Evolutionary conservation across 2,888 invertebrate genomes (phyloP).

Genomic region (Dryocosmus kuriphilus): DNA sequence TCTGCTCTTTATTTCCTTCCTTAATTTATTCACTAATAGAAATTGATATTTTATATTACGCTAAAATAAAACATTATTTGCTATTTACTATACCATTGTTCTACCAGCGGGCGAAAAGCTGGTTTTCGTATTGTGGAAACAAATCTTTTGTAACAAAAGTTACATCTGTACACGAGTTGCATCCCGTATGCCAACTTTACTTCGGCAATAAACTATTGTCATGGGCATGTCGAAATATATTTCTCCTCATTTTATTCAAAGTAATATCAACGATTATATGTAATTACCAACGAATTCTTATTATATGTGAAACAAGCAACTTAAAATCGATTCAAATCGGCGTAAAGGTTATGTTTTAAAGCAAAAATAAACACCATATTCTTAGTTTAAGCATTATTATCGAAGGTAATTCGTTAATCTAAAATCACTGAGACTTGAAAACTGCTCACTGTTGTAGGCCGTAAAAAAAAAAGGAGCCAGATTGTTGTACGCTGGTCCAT

Average conservation of each 20-base stretch:
- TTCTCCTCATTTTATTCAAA: not conserved
- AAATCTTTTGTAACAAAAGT: constrained; percentile 68
- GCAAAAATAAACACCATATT: not conserved
- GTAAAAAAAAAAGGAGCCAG: not conserved
- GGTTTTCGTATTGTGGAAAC: constrained; percentile 74
- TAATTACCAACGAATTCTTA: not conserved
- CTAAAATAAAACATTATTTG: constrained; percentile 62
- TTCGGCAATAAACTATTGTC: not conserved
- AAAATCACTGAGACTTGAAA: not conserved
- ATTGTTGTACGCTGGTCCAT: constrained; percentile 14
- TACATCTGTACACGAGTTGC: not conserved
- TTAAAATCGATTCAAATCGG: not conserved
- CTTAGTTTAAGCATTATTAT: not conserved
- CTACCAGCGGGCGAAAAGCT: constrained; percentile 62
- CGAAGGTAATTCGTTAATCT: not conserved
- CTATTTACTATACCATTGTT: constrained; percentile 72
- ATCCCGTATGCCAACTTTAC: not conserved
- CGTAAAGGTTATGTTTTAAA: not conserved
- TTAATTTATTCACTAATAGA: constrained; percentile 74
- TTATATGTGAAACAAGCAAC: not conserved
- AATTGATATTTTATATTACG: constrained; percentile 71
- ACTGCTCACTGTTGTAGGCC: not conserved
- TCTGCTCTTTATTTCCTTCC: constrained; percentile 67
- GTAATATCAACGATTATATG: not conserved
- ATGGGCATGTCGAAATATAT: not conserved